phyloP scores from a whole-genome alignment of 2,888 invertebrate genomes.

The Malthinus seriepunctatus region DNA sequence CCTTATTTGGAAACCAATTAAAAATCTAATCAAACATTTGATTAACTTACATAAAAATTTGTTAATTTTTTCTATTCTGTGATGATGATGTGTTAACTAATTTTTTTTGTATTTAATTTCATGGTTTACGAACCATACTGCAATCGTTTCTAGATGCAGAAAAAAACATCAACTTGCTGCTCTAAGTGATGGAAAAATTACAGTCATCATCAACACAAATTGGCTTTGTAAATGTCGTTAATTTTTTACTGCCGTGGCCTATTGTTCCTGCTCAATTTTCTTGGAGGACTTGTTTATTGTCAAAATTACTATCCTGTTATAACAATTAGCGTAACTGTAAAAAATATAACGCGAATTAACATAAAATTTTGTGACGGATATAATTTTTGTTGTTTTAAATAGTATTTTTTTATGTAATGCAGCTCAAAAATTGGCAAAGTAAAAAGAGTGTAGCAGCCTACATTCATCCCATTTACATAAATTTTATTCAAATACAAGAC shows the following conservation, averaged over 20 bases:
- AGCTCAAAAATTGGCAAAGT: conserved; percentile 6
- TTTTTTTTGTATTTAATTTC: conserved; percentile 38
- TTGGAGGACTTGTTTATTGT: conserved; percentile 15
- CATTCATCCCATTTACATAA: conserved; percentile 38
- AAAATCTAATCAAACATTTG: no score
- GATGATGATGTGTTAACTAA: conserved; percentile 11
- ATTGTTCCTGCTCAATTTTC: conserved; percentile 30
- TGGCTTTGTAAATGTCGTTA: conserved; percentile 39
- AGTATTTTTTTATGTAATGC: background rate
- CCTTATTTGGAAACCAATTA: no score
- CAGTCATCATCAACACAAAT: conserved; percentile 40
- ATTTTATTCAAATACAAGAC: conserved; percentile 38
- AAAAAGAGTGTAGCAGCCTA: conserved; percentile 12
- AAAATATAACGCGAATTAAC: conserved; percentile 8
- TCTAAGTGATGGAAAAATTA: conserved; percentile 41
- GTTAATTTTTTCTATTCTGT: no score
- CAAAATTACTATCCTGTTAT: conserved; percentile 11
- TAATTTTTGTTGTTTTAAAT: conserved; percentile 5
- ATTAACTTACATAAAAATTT: no score
- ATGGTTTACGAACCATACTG: conserved; percentile 41
- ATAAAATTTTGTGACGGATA: conserved; percentile 5
- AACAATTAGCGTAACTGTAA: conserved; percentile 12
- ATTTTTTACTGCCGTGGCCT: conserved; percentile 35
- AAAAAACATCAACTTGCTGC: conserved; percentile 35
- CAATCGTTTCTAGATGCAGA: conserved; percentile 37